phyloP scores from a whole-genome alignment of 1,140 invertebrate genomes.

The Euura saliciscinereae region DNA sequence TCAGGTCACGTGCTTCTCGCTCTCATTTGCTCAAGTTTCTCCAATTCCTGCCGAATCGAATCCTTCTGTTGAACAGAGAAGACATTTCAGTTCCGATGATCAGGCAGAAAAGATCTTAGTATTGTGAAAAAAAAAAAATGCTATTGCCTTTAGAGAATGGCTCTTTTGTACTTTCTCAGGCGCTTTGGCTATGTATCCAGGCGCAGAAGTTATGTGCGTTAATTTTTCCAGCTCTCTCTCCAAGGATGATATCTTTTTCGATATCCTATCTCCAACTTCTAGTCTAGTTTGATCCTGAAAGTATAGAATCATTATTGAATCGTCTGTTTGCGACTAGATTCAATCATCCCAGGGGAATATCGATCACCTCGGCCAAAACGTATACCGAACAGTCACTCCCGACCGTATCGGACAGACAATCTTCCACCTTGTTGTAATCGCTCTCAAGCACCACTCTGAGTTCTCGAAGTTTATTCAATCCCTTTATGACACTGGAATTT shows the following conservation, averaged over 20 bases:
- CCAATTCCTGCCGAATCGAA: background rate
- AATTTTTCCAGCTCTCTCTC: slow-evolving; percentile 50
- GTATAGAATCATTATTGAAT: slow-evolving; percentile 15
- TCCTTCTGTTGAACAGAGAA: background rate
- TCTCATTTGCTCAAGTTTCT: background rate
- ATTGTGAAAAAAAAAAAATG: background rate
- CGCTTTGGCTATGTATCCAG: slow-evolving; percentile 43
- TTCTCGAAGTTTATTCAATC: slow-evolving; percentile 37
- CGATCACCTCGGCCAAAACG: slow-evolving; percentile 35
- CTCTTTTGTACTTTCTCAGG: slow-evolving; percentile 32
- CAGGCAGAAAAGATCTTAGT: background rate
- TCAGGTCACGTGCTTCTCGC: background rate
- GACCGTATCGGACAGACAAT: slow-evolving; percentile 30
- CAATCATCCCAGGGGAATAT: slow-evolving; percentile 25
- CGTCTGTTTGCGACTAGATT: slow-evolving; percentile 25
- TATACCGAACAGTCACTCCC: slow-evolving; percentile 39
- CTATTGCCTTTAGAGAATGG: slow-evolving; percentile 29
- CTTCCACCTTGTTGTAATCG: slow-evolving; percentile 30
- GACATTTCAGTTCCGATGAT: background rate
- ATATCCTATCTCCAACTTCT: slow-evolving; percentile 34
- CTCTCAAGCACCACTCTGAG: slow-evolving; percentile 28
- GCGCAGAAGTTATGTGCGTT: slow-evolving; percentile 34
- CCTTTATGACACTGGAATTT: slow-evolving; percentile 42
- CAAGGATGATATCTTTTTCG: slow-evolving; percentile 48
- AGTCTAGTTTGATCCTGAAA: slow-evolving; percentile 21